Evolutionary conservation across 1,140 invertebrate species (phyloP), one percentile per base, ranked within the genome.

Genomic region (Tetramorium simillimum): DNA sequence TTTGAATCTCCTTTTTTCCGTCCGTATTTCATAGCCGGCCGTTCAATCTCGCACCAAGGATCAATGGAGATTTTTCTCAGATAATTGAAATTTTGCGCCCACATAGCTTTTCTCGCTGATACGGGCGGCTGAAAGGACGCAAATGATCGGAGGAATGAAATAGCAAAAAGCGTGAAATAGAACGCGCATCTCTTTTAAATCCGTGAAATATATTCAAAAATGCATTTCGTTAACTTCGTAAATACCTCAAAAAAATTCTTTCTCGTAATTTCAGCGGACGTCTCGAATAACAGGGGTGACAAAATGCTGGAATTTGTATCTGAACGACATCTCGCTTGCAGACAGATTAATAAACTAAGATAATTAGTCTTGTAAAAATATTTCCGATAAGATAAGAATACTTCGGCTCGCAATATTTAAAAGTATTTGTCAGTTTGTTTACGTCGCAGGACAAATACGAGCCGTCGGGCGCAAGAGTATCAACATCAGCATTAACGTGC

Each of bases 21-120:
- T 75, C 14, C 69, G 80, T 53, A 33, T 73, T 75, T 84, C 80
- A 60, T 84, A 75, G 80, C 37, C 33, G 77, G 49, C 12, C 69
- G 53, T 84, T 84, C 80, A 84, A 84, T 84, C 69, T 84, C 80
- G 40, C 56, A 69, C 53, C 69, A 84, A 84, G 80, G 53, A 75
- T 84, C 80, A 84, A 75, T 84, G 24, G 80, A 84, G 80, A 84
- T 84, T 84, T 84, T 84, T 75, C 80, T 75, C 80, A 84, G 69
- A 84, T 84, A 84, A 84, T 84, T 84, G 80, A 84, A 84, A 84
- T 84, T 84, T 84, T 62, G 53, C 69, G 69, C 69, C 69, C 56
- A 69, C 56, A 75, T 84, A 58, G 53, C 53, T 84, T 18, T 60
- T n/a, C 14, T 1, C 80, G 80, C 40, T 49, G 80, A 84, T 73